These are phyloP conservation scores for Pleuronectes platessa DNA, from an alignment of 2,113 vertebrate species.

Conservation along the genomic window DNA sequence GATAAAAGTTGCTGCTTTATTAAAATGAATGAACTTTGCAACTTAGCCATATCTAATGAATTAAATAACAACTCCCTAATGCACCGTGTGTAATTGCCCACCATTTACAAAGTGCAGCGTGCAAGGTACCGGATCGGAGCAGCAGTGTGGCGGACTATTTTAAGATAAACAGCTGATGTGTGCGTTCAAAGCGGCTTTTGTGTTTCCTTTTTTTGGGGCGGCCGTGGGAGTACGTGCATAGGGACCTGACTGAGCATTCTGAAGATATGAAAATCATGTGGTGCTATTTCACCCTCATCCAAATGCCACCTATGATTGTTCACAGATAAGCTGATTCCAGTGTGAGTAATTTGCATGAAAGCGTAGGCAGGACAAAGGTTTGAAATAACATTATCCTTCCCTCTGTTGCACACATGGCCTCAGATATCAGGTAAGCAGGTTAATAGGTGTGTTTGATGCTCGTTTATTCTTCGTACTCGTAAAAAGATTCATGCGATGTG, in stretches of 20 bases:
- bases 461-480: constrained; percentile 43
- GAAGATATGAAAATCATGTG: constrained; percentile 69
- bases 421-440: constrained; percentile 27
- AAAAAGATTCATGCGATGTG: constrained; percentile 13
- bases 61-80: constrained; percentile 52
- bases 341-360: constrained; percentile 60
- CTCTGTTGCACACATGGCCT: constrained; percentile 37
- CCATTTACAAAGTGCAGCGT: constrained; percentile 56
- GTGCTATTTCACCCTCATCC: constrained; percentile 56
- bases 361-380: constrained; percentile 53
- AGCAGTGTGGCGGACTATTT: constrained; percentile 45
- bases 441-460: constrained; percentile 40
- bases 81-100: constrained; percentile 37
- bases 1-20: constrained; percentile 45
- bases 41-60: constrained; percentile 47
- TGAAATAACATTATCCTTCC: constrained; percentile 41
- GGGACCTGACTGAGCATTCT: constrained; percentile 58
- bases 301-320: constrained; percentile 71
- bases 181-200: constrained; percentile 60
- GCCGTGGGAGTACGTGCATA: constrained; percentile 40
- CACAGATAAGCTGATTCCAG: constrained; percentile 61
- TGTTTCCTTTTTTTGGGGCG: constrained; percentile 29
- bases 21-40: constrained; percentile 53
- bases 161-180: constrained; percentile 63
- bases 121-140: constrained; percentile 45